Evolutionary conservation across 2,113 vertebrate genomes (phyloP).

Genomic region (Parotia lawesii): DNA sequence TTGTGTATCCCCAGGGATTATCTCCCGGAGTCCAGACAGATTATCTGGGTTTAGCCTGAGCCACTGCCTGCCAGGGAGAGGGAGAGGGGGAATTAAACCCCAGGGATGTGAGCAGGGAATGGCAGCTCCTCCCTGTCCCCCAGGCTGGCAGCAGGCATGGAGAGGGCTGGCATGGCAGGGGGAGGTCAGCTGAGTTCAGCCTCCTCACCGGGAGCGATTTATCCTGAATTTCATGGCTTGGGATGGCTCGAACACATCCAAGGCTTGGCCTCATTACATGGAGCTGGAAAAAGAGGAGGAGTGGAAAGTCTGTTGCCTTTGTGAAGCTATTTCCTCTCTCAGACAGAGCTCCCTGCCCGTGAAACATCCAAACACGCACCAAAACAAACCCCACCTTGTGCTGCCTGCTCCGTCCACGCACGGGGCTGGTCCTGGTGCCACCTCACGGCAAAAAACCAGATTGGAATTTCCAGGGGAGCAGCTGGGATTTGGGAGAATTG

Average conservation of each 20-base stretch:
- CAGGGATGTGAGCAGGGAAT: not conserved
- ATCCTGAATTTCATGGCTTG: not conserved
- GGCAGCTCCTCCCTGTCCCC: not conserved
- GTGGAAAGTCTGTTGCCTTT: constrained; percentile 43
- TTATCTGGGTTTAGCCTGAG: constrained; percentile 2
- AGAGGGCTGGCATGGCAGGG: not conserved
- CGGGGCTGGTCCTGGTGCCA: not conserved
- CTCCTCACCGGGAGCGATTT: not conserved
- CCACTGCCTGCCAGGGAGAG: not conserved
- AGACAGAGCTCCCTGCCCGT: constrained; percentile 12
- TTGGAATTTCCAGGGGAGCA: not conserved
- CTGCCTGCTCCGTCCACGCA: not conserved
- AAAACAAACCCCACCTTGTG: constrained; percentile 3
- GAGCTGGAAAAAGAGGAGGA: constrained; percentile 48
- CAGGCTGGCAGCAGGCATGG: not conserved
- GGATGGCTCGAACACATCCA: not conserved
- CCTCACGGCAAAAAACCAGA: not conserved
- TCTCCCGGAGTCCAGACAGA: constrained; percentile 15
- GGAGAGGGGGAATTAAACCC: not conserved
- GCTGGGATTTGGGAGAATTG: not conserved
- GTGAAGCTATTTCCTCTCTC: constrained; percentile 50
- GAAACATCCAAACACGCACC: not conserved
- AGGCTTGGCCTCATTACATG: not conserved
- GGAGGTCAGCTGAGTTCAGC: not conserved
- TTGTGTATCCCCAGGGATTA: not conserved